A percentile compares a stretch with the other conserved stretches of the same genome.
phyloP scores from a whole-genome alignment of 2,888 invertebrate species.

The Ormyrus labotus region DNA sequence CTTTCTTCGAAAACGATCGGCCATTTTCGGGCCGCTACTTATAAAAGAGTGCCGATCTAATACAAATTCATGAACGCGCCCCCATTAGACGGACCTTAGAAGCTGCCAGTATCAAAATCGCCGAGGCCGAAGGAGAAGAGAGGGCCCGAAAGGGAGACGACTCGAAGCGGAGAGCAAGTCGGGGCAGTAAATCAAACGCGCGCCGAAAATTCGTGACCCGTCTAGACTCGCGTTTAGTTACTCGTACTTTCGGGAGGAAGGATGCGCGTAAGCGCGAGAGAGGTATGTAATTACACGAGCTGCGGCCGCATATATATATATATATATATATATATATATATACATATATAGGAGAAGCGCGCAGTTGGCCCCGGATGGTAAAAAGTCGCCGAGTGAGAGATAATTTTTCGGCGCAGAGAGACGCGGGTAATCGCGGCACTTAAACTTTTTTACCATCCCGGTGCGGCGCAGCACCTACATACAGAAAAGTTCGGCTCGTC shows the following conservation, averaged over 20 bases:
- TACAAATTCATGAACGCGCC: constrained; percentile 74
- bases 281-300: constrained; percentile 25
- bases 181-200: constrained; percentile 56
- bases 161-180: constrained; percentile 55
- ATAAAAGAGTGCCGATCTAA: constrained; percentile 61
- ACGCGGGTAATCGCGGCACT: constrained; percentile 48
- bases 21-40: constrained; percentile 36
- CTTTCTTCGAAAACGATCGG: constrained; percentile 63
- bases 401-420: constrained; percentile 29
- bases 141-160: not conserved
- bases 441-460: constrained; percentile 52
- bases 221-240: constrained; percentile 62
- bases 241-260: constrained; percentile 10
- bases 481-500: constrained; percentile 25
- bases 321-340: too few species aligned
- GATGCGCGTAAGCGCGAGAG: not conserved
- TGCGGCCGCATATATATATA: not conserved
- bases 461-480: not conserved
- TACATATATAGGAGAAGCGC: not conserved
- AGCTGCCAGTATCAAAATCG: constrained; percentile 70
- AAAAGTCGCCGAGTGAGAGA: constrained; percentile 23
- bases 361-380: not conserved
- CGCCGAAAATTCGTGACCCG: constrained; percentile 37
- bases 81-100: constrained; percentile 69
- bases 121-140: constrained; percentile 56